Conservation (phyloP, 2,797 vertebrate genomes). For the Ptychobarbus kaznakovi region DNA sequence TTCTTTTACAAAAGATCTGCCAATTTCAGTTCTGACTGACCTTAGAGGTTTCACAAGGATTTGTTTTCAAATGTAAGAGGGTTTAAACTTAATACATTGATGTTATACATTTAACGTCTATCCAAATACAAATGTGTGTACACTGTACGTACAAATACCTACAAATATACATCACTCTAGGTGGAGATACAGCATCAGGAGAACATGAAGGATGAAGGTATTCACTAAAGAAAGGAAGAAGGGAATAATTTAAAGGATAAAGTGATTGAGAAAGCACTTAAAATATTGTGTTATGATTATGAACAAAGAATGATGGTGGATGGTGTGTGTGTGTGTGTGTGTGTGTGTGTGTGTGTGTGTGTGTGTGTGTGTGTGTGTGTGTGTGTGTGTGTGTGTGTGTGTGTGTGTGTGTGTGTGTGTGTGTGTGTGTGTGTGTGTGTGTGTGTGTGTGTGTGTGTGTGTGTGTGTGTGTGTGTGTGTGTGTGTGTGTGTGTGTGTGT, state of each 20-base stretch:
- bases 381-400: background rate
- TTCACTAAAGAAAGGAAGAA: slow-evolving; percentile 48
- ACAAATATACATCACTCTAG: background rate
- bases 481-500: too few species aligned
- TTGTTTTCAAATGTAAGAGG: background rate
- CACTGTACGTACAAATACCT: background rate
- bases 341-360: too few species aligned
- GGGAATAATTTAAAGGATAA: background rate
- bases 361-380: too few species aligned
- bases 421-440: background rate
- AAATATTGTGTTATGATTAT: background rate
- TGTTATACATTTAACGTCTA: background rate
- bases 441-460: too few species aligned
- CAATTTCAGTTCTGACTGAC: background rate
- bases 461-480: too few species aligned
- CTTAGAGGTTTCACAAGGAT: background rate
- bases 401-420: background rate
- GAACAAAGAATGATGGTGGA: background rate
- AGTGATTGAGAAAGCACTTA: background rate
- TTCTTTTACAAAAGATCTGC: background rate
- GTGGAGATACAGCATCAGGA: background rate
- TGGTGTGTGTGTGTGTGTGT: background rate
- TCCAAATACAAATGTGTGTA: background rate
- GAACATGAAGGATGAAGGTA: slow-evolving; percentile 28
- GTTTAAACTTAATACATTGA: background rate